A percentile compares a stretch with the other conserved stretches of the same genome.
Conservation (phyloP, 2,888 invertebrate species). For the Drosophila falleni region DNA sequence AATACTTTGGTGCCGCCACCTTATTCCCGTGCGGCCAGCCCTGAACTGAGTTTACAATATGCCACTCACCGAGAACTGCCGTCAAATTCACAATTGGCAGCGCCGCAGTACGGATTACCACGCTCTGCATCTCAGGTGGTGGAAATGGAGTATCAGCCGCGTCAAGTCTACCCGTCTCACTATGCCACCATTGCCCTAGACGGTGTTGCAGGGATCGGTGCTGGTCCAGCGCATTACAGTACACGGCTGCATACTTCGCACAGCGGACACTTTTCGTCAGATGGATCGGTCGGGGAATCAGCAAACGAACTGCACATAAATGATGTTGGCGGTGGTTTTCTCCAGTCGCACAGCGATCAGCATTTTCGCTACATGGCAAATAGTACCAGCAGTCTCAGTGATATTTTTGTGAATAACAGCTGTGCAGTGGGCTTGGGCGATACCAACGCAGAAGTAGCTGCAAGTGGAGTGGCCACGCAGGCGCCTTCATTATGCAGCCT, state of each 20-base stretch:
- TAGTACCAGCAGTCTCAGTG: slow-evolving; percentile 84
- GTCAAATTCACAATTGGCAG: slow-evolving; percentile 37
- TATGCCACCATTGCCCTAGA: slow-evolving; percentile 53
- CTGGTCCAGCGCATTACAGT: slow-evolving; percentile 37
- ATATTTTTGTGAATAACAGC: slow-evolving; percentile 84
- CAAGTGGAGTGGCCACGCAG: slow-evolving; percentile 49
- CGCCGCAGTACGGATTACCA: slow-evolving; percentile 85
- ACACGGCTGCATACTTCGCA: slow-evolving; percentile 77
- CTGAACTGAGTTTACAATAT: slow-evolving; percentile 86
- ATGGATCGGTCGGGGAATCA: slow-evolving; percentile 57
- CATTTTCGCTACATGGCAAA: slow-evolving; percentile 84
- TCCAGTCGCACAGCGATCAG: slow-evolving; percentile 85
- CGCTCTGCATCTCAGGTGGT: slow-evolving; percentile 88
- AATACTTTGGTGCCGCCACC: slow-evolving; percentile 94
- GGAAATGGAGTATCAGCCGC: slow-evolving; percentile 60
- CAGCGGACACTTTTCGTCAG: slow-evolving; percentile 76
- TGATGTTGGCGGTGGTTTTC: slow-evolving; percentile 56
- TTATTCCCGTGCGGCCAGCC: slow-evolving; percentile 92
- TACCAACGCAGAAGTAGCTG: slow-evolving; percentile 7
- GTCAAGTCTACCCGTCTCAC: slow-evolving; percentile 50
- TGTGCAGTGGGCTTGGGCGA: slow-evolving; percentile 67
- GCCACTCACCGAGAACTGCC: slow-evolving; percentile 37
- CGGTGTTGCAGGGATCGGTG: slow-evolving; percentile 8
- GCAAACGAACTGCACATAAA: slow-evolving; percentile 12
- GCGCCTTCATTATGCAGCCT: slow-evolving; percentile 66